phyloP scores from a whole-genome alignment of 2,797 vertebrate genomes.

The Ataeniobius toweri region DNA sequence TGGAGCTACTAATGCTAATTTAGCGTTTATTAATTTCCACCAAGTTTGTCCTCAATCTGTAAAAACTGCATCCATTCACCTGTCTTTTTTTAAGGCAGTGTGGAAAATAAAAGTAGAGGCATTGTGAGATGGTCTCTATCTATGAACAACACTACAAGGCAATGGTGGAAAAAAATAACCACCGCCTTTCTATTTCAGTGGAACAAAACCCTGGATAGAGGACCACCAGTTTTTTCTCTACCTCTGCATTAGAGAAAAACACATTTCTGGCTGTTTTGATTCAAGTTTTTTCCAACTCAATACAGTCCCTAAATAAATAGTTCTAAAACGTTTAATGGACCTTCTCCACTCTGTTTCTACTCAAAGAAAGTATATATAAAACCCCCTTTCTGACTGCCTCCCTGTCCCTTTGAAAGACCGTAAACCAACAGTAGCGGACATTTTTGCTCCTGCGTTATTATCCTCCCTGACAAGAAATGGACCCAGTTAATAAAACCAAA shows the following conservation, averaged over 20 bases:
- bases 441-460: slow-evolving; percentile 28
- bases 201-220: not conserved
- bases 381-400: not conserved
- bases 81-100: not conserved
- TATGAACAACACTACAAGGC: not conserved
- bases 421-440: slow-evolving; percentile 11
- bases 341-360: slow-evolving; percentile 2
- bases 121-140: not conserved
- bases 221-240: not conserved
- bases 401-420: not conserved
- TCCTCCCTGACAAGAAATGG: slow-evolving; percentile 10
- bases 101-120: not conserved
- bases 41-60: slow-evolving; percentile 5
- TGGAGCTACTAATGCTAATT: slow-evolving; percentile 58
- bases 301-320: not conserved
- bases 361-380: not conserved
- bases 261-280: not conserved
- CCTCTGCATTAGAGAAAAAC: not conserved
- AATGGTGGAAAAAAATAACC: not conserved
- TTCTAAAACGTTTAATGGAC: slow-evolving; percentile 8
- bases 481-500: slow-evolving; percentile 36
- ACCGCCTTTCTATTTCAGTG: not conserved
- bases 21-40: slow-evolving; percentile 50
- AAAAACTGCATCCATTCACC: slow-evolving; percentile 1
- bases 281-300: not conserved